These are phyloP conservation scores for Syrphus vitripennis DNA, from an alignment of 2,888 invertebrate species.

Conservation along the genomic window DNA sequence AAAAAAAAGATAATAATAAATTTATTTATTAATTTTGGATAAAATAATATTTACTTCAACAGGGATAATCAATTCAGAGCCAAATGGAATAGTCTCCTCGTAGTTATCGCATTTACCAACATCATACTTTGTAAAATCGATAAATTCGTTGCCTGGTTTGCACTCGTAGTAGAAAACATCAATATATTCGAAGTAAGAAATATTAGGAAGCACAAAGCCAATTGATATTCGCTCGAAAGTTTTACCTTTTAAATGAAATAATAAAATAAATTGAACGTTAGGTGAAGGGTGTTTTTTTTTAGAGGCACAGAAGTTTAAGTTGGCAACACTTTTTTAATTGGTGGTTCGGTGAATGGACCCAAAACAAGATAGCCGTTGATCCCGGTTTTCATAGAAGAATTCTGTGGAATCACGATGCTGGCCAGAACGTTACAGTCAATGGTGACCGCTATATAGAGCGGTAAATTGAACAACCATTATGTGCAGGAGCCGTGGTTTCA, in stretches of 20 bases:
- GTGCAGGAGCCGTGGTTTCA: too few relatives aligned
- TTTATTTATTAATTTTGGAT: not conserved
- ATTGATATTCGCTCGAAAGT: not conserved
- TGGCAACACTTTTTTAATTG: too few relatives aligned
- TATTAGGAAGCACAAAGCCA: not conserved
- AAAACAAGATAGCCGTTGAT: too few relatives aligned
- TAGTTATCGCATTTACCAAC: not conserved
- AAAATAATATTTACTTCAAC: not conserved
- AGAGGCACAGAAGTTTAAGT: too few relatives aligned
- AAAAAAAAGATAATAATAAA: not conserved
- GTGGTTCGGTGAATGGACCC: too few relatives aligned
- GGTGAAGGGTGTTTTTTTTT: too few relatives aligned
- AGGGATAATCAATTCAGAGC: not conserved
- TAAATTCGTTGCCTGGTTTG: not conserved
- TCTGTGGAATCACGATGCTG: too few relatives aligned
- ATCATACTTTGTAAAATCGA: not conserved
- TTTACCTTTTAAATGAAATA: not conserved
- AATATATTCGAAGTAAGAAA: not conserved
- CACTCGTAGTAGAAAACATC: not conserved
- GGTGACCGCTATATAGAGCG: too few relatives aligned
- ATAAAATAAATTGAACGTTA: too few relatives aligned
- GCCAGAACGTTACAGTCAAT: too few relatives aligned
- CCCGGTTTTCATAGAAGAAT: too few relatives aligned
- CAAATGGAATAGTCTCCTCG: not conserved
- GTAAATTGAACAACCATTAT: too few relatives aligned